Evolutionary conservation across 2,888 invertebrate species (phyloP).

Genomic region (Atrina japonica): DNA sequence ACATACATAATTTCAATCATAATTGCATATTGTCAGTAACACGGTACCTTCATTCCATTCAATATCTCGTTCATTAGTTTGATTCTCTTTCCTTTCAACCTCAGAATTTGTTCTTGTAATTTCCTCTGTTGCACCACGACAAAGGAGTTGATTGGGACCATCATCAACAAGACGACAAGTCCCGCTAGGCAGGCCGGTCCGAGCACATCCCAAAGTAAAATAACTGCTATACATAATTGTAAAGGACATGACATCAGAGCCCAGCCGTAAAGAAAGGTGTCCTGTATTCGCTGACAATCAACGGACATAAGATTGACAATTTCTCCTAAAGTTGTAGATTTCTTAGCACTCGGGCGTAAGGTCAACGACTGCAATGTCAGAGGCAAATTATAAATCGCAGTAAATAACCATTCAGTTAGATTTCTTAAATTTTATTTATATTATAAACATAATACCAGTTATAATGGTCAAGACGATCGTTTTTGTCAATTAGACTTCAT

Average conservation of each 20-base stretch:
- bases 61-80: too few relatives aligned
- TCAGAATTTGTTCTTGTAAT: constrained; percentile 65
- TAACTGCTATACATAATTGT: constrained; percentile 73
- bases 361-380: constrained; percentile 79
- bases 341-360: constrained; percentile 74
- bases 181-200: constrained; percentile 92
- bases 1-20: too few relatives aligned
- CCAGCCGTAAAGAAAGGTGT: constrained; percentile 74
- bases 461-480: too few relatives aligned
- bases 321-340: constrained; percentile 76
- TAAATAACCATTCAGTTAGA: too few relatives aligned
- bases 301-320: too few relatives aligned
- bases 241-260: constrained; percentile 74
- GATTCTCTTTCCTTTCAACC: constrained; percentile 73
- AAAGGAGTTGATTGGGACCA: constrained; percentile 84
- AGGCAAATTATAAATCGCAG: too few relatives aligned
- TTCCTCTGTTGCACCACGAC: constrained; percentile 60
- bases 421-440: too few relatives aligned
- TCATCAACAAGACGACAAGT: constrained; percentile 92
- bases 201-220: constrained; percentile 80
- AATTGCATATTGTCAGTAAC: too few relatives aligned
- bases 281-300: constrained; percentile 79
- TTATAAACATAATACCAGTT: too few relatives aligned
- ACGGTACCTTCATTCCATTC: constrained; percentile 80
- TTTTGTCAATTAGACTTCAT: too few relatives aligned